Base-by-base conservation (phyloP, 2,888 invertebrate species). In the Poecilus cupreus region DNA sequence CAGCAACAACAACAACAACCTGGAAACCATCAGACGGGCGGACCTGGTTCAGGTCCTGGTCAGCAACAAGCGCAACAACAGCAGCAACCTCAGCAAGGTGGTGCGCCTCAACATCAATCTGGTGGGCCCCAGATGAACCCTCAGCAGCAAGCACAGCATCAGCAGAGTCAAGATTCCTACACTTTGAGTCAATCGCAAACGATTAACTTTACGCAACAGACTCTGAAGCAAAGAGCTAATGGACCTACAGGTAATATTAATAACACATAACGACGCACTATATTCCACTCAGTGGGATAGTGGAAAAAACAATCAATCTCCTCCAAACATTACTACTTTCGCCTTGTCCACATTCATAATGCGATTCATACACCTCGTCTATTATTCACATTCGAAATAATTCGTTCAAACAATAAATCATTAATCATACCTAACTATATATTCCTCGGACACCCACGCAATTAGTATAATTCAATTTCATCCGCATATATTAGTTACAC, bases 181-280 rank as follows among this genome's bases (percentile, higher is more conserved):
- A 94, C 94, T 51, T 93, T 95, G 88, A 94, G 95, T 46, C 96
- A 96, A 90, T 93, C 95, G 85, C 96, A 96, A 89, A 95, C 95
- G 83, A 95, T 96, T 88, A 96, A 95, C 90, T 96, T 96, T 89
- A 94, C 94, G 24, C 95, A 95, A 87, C 94, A 94, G 86, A 91
- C 90, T 49, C 89, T 94, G 88, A 90, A 93, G 80, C 91, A 92
- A 85, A 90, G 94, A 81, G 89, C 90, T 16, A 88, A 85, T 79
- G 87, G 87, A 74, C 86, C 87, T 82, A 85, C 84, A 82, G 86
- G 87, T 87, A 85, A 83, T 82, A 3, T 72, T 43, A n/a, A n/a
- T n/a, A n/a, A n/a, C n/a, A n/a, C n/a, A n/a, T n/a, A n/a, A n/a
- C n/a, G n/a, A n/a, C n/a, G n/a, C n/a, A n/a, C n/a, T n/a, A n/a